A percentile compares a stretch with the other conserved stretches of the same genome.
phyloP scores from a whole-genome alignment of 2,888 invertebrate species.

The Cecidostiba fungosa region DNA sequence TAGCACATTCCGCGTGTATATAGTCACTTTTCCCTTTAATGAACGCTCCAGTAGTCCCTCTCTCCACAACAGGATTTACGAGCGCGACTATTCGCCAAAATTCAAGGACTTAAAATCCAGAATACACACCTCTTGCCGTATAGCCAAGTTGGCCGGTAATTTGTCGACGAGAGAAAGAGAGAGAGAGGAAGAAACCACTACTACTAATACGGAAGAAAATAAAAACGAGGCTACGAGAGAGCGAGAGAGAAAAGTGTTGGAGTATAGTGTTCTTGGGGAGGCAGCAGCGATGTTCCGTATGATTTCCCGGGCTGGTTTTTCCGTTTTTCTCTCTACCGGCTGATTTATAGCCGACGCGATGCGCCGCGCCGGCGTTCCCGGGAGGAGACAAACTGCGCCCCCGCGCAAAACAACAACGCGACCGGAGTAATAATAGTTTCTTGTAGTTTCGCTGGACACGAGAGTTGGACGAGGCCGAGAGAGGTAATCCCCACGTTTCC shows the following conservation, averaged over 20 bases:
- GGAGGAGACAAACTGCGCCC: constrained; percentile 65
- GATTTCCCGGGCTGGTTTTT: constrained; percentile 50
- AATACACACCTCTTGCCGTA: background rate
- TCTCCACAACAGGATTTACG: constrained; percentile 54
- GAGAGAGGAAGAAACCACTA: background rate
- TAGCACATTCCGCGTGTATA: background rate
- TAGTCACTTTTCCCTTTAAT: constrained; percentile 44
- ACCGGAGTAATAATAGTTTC: constrained; percentile 74
- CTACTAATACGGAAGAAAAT: background rate
- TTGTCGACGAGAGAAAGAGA: constrained; percentile 34
- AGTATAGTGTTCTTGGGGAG: background rate
- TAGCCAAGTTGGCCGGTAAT: constrained; percentile 60
- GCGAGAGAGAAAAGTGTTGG: background rate
- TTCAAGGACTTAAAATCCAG: constrained; percentile 22
- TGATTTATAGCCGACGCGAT: constrained; percentile 69
- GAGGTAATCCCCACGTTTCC: constrained; percentile 69
- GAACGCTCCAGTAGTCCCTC: constrained; percentile 27
- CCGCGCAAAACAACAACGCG: constrained; percentile 71
- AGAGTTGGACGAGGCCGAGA: constrained; percentile 58
- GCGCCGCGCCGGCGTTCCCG: constrained; percentile 49
- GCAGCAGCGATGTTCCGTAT: constrained; percentile 29
- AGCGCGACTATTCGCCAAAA: constrained; percentile 50
- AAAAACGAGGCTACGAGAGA: background rate
- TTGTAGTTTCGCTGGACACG: constrained; percentile 69
- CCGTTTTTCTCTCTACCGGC: constrained; percentile 38